Percentiles rank a stretch among this genome's conserved stretches.
phyloP scores from a whole-genome alignment of 2,797 vertebrate genomes.

The Loriculus beryllinus region DNA sequence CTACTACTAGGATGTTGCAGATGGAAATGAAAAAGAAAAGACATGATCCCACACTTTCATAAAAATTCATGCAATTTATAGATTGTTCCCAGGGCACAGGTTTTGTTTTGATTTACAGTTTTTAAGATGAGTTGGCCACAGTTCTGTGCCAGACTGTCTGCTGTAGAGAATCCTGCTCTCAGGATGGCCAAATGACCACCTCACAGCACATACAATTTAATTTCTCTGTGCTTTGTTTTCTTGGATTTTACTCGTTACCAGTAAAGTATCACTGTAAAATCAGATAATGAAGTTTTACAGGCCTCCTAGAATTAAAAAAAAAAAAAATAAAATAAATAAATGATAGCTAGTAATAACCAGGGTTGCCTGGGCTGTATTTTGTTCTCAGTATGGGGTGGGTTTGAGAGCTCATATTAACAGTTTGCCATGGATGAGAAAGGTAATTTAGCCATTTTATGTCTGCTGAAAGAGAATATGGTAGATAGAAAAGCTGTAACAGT shows the following conservation, averaged over 20 bases:
- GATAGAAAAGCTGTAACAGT: background rate
- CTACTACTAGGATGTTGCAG: background rate
- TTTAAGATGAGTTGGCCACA: background rate
- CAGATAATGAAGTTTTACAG: conserved; percentile 50
- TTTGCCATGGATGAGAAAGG: background rate
- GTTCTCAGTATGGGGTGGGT: conserved; percentile 37
- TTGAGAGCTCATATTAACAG: background rate
- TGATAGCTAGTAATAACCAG: conserved; percentile 39
- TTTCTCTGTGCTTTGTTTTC: background rate
- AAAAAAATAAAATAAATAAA: background rate
- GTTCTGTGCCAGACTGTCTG: background rate
- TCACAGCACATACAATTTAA: background rate
- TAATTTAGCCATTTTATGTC: conserved; percentile 12
- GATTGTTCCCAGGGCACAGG: background rate
- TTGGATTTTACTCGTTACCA: background rate
- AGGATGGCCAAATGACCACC: background rate
- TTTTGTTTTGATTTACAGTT: background rate
- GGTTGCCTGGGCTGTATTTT: conserved; percentile 47
- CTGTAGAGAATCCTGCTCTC: background rate
- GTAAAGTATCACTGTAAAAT: conserved; percentile 13
- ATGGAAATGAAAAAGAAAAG: background rate
- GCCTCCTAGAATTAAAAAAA: background rate
- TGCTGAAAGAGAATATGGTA: background rate
- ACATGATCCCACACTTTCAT: background rate
- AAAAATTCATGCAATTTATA: background rate